phyloP scores from a whole-genome alignment of 2,113 vertebrate species.

The Caretta caretta region DNA sequence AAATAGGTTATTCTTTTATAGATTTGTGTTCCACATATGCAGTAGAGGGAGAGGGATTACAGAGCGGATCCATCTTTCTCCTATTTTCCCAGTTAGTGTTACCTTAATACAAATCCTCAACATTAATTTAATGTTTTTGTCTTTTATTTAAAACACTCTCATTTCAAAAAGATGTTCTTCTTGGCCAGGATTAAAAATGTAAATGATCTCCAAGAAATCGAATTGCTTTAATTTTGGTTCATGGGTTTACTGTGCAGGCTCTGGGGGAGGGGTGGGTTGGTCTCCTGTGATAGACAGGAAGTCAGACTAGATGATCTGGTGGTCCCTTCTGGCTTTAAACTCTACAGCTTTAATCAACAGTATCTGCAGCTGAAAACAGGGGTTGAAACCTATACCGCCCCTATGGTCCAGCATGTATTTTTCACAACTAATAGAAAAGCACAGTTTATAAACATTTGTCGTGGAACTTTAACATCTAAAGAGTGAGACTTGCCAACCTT shows the following conservation, averaged over 20 bases:
- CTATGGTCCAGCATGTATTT: conserved; percentile 7
- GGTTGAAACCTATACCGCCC: not conserved
- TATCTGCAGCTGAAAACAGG: not conserved
- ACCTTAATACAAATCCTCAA: not conserved
- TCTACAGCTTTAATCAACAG: not conserved
- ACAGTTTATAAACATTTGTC: conserved; percentile 20
- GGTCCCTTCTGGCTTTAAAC: not conserved
- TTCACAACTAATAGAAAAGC: not conserved
- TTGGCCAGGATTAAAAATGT: not conserved
- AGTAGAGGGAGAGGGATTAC: not conserved
- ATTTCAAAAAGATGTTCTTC: not conserved
- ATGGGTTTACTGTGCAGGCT: not conserved
- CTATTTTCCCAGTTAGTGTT: not conserved
- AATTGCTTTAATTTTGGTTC: not conserved
- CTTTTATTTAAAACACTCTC: conserved; percentile 8
- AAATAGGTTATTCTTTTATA: not conserved
- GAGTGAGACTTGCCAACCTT: not conserved
- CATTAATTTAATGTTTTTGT: not conserved
- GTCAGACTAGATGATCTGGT: not conserved
- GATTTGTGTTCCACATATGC: not conserved
- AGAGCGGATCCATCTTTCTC: not conserved
- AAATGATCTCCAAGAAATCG: not conserved
- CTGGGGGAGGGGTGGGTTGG: too few species aligned
- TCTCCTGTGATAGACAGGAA: not conserved
- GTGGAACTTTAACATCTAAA: not conserved